Conservation (phyloP, 2,113 vertebrate species). For the Psettodes erumei region DNA sequence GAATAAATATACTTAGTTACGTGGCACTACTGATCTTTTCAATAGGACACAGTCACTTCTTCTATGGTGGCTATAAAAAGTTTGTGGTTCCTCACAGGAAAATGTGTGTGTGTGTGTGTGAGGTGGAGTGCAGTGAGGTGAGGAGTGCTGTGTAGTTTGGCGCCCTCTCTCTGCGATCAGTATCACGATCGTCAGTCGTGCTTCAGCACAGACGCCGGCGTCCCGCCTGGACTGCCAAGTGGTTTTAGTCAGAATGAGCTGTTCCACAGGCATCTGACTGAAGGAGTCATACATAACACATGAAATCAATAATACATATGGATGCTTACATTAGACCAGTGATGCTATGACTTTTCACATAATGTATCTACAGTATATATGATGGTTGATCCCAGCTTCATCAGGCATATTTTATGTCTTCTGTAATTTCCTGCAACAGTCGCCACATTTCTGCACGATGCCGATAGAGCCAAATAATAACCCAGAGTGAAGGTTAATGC, state of each 20-base stretch:
- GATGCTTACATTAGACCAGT: not conserved
- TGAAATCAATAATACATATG: not conserved
- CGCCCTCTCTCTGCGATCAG: slow-evolving; percentile 51
- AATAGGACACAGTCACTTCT: no score
- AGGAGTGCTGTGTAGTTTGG: slow-evolving; percentile 39
- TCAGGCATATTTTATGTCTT: not conserved
- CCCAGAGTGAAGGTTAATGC: not conserved
- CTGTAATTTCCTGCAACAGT: not conserved
- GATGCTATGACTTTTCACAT: not conserved
- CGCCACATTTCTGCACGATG: not conserved
- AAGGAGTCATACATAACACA: not conserved
- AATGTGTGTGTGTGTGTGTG: not conserved
- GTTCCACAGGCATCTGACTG: no score
- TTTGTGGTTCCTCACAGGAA: not conserved
- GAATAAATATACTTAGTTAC: not conserved
- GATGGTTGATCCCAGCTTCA: not conserved
- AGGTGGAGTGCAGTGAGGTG: not conserved
- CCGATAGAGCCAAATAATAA: not conserved
- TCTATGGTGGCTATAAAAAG: not conserved
- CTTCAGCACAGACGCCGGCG: not conserved
- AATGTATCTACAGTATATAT: not conserved
- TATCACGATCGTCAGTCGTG: not conserved
- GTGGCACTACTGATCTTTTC: not conserved
- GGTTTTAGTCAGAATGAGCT: no score
- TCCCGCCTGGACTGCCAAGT: no score